Evolutionary conservation across 2,797 vertebrate species (phyloP).

Genomic region (Lagocephalus sceleratus): DNA sequence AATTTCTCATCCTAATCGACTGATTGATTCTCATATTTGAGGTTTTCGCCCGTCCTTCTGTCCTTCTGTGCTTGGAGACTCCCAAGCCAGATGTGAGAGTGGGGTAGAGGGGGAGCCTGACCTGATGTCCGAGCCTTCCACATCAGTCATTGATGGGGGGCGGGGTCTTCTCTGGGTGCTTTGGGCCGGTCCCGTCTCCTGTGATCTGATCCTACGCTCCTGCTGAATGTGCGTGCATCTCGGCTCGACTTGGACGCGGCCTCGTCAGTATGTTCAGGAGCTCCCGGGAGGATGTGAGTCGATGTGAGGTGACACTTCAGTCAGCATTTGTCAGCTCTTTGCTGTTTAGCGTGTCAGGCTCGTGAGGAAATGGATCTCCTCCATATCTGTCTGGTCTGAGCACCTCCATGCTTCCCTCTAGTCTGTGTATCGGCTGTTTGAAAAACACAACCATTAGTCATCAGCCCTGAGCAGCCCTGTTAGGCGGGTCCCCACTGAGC

Average conservation of each 20-base stretch:
- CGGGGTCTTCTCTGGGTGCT: no score
- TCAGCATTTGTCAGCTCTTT: conserved; percentile 34
- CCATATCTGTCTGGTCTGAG: conserved; percentile 33
- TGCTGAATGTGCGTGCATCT: not conserved
- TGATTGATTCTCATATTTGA: no score
- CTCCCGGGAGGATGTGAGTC: conserved; percentile 11
- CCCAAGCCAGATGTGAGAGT: no score
- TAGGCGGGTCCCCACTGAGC: not conserved
- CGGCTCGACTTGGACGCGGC: conserved; percentile 5
- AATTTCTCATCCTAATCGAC: no score
- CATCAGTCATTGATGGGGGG: no score
- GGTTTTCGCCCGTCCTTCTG: no score
- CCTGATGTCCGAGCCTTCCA: no score
- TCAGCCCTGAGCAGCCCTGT: conserved; percentile 23
- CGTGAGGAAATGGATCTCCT: conserved; percentile 31
- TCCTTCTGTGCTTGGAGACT: no score
- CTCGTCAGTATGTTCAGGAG: conserved; percentile 16
- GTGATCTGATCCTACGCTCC: no score
- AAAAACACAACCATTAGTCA: conserved; percentile 27
- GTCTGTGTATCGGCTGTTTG: conserved; percentile 20
- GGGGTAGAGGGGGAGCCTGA: no score
- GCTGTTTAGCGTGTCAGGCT: conserved; percentile 26
- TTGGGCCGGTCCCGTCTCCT: no score
- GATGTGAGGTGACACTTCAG: conserved; percentile 29
- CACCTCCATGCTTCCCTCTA: conserved; percentile 46